phyloP scores from a whole-genome alignment of 2,797 vertebrate genomes.

The Poeciliopsis paucimaculata region DNA sequence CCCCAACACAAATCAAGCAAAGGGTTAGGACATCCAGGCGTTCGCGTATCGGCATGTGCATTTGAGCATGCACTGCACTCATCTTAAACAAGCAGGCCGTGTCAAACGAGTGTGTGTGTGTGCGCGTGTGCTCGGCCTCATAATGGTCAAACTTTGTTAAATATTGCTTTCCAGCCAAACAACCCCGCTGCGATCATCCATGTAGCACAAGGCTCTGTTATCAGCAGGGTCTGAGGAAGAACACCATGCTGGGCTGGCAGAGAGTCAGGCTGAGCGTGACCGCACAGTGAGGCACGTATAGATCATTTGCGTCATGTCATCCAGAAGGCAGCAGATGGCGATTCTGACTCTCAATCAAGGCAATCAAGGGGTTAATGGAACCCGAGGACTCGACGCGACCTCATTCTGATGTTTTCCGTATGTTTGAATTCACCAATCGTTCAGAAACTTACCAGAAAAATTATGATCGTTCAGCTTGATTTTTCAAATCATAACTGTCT shows the following conservation, averaged over 20 bases:
- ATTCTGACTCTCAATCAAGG: conserved; percentile 7
- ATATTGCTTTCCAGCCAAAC: conserved; percentile 50
- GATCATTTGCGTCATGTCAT: conserved; percentile 26
- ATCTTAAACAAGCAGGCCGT: background rate
- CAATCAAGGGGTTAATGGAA: conserved; percentile 17
- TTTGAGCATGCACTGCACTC: conserved; percentile 37
- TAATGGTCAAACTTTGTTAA: conserved; percentile 35
- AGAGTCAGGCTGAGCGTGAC: conserved; percentile 1
- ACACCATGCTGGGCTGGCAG: conserved; percentile 32
- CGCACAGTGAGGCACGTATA: conserved; percentile 10
- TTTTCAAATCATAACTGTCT: background rate
- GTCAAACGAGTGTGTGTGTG: conserved; percentile 1
- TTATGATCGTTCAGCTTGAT: background rate
- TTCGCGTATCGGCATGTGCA: conserved; percentile 53
- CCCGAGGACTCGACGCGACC: background rate
- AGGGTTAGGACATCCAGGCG: conserved; percentile 37
- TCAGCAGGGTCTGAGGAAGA: conserved; percentile 25
- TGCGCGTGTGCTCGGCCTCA: background rate
- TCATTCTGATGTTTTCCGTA: conserved; percentile 2
- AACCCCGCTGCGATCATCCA: conserved; percentile 58
- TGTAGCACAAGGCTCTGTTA: conserved; percentile 48
- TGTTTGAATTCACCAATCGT: background rate
- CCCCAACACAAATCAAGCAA: conserved; percentile 11
- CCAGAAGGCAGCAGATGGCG: conserved; percentile 13
- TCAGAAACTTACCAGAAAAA: background rate